Base-by-base conservation (phyloP, 2,113 vertebrate genomes). In the Choloepus hoffmanni region DNA sequence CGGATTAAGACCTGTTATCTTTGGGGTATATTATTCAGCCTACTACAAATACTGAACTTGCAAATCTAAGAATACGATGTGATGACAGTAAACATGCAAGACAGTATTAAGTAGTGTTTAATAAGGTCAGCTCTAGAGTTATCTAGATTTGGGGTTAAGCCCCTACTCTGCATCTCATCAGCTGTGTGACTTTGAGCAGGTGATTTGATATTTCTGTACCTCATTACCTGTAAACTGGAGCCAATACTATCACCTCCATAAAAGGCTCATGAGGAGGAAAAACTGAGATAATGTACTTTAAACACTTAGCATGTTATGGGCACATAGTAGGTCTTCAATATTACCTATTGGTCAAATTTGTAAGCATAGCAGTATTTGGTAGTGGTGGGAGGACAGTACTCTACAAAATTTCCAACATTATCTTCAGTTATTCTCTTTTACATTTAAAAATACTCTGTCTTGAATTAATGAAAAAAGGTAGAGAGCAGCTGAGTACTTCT, bases 361-460 rank as follows among this genome's bases (percentile, higher is more conserved):
- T 74, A 73, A 89, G 55, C 88, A 53, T 6, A 84, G 11, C 28
- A 5, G 26, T 10, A 76, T 76, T 76, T 30, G 6, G 45, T 50
- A 24, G 43, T 76, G 11, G 12, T 24, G 2, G 14, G 55, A 84
- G 43, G 77, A 7, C 6, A 28, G 43, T 81, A 89, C 36, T 88
- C n/a, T 68, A 23, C 70, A 33, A 76, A 30, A 55, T 89, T 26
- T 63, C 36, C 1, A 13, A 5, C 76, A 40, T 30, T 86, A 53
- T 30, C 7, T 14, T 55, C n/a, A 50, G 23, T 85, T 96, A 24
- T 76, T 53, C 12, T 77, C 48, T 84, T 16, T 94, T 50, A 81
- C 8, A 85, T 48, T 94, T 62, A 90, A 95, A 89, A 92, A 78
- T 48, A 89, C 36, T 93, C 86, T 13, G 33, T 58, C 50, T 76